These are phyloP conservation scores for Drosophila prosaltans DNA, from an alignment of 1,140 invertebrate species.

Conservation along the genomic window DNA sequence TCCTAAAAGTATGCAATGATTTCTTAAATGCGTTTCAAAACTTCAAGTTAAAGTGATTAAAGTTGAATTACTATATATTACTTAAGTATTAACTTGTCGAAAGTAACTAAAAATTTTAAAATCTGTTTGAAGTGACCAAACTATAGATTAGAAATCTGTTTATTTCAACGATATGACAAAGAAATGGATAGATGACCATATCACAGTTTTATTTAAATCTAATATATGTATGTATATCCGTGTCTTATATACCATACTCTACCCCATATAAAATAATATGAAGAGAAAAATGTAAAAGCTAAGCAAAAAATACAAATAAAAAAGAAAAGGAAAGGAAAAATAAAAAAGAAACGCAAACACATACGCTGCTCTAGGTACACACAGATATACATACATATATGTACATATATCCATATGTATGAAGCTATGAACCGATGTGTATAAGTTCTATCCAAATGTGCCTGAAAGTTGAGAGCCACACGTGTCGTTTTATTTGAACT, in stretches of 20 bases:
- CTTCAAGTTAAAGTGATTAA: no score
- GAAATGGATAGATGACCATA: no score
- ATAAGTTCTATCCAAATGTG: slow-evolving; percentile 2
- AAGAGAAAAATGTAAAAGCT: slow-evolving; percentile 42
- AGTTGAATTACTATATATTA: no score
- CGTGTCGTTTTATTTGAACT: slow-evolving; percentile 25
- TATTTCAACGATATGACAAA: no score
- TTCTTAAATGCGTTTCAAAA: neutral
- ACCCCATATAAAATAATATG: slow-evolving; percentile 11
- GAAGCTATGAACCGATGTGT: slow-evolving; percentile 8
- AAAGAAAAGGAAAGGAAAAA: no score
- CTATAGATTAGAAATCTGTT: no score
- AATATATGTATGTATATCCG: no score
- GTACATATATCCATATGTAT: slow-evolving; percentile 10
- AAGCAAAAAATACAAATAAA: slow-evolving; percentile 12
- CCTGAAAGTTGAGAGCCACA: slow-evolving; percentile 39
- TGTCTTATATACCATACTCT: slow-evolving; percentile 2
- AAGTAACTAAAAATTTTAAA: no score
- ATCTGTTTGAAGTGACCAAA: no score
- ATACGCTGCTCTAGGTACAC: neutral
- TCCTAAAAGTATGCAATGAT: slow-evolving; percentile 25
- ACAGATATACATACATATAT: slow-evolving; percentile 21
- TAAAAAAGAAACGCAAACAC: slow-evolving; percentile 9
- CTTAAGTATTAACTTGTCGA: no score
- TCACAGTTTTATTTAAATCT: no score